Evolutionary conservation across 2,888 invertebrate species (phyloP).

Genomic region (Cryptophagus acutangulus): DNA sequence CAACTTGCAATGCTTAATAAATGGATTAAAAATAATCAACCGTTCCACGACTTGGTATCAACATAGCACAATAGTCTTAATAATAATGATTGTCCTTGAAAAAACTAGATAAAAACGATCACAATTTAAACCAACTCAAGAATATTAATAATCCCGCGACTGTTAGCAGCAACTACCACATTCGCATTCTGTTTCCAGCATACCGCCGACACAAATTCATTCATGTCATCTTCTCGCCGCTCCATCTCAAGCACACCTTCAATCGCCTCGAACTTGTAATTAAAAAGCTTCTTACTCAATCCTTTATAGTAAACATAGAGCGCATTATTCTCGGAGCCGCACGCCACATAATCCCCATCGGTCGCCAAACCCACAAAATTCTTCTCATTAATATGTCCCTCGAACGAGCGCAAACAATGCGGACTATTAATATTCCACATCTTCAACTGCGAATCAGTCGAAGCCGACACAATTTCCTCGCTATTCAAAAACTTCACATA

Average conservation of each 20-base stretch:
- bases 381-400: slow-evolving; percentile 91
- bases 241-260: slow-evolving; percentile 71
- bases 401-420: slow-evolving; percentile 77
- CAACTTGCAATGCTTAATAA: too few relatives aligned
- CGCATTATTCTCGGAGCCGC: slow-evolving; percentile 93
- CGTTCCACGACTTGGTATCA: too few relatives aligned
- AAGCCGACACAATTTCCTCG: slow-evolving; percentile 83
- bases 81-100: slow-evolving; percentile 1
- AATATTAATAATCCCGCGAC: slow-evolving; percentile 89
- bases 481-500: slow-evolving; percentile 88
- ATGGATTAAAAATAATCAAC: too few relatives aligned
- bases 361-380: slow-evolving; percentile 93
- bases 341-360: slow-evolving; percentile 87
- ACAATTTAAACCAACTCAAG: slow-evolving; percentile 61
- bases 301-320: slow-evolving; percentile 89
- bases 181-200: slow-evolving; percentile 85
- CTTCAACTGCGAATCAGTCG: slow-evolving; percentile 86
- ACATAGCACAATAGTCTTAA: too few relatives aligned
- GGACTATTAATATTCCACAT: slow-evolving; percentile 81
- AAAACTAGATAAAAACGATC: slow-evolving; percentile 4
- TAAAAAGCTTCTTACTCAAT: slow-evolving; percentile 77
- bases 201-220: slow-evolving; percentile 93
- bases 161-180: slow-evolving; percentile 87
- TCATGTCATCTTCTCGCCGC: slow-evolving; percentile 77
- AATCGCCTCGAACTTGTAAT: slow-evolving; percentile 80